Evolutionary conservation across 2,797 vertebrate genomes (phyloP), one percentile per base, ranked within the genome.

Genomic region (Onychomys torridus): DNA sequence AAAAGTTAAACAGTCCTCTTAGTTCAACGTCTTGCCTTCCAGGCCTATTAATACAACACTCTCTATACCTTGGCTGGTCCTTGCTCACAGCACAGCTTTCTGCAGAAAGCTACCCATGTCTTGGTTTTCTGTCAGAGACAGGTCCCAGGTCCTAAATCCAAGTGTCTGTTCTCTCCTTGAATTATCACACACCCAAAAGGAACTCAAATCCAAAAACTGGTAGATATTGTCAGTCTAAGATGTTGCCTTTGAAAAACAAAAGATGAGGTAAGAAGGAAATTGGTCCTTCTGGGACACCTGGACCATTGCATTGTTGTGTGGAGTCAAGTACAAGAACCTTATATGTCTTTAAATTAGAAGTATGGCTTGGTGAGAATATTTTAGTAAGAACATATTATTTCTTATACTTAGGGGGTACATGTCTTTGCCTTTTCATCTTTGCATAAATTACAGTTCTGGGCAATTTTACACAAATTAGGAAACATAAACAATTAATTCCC

Each of bases 201-300:
- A 76, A 49, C 78, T 96, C 94, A 85, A 67, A 96, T 96, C 2
- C 65, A 23, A 46, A 95, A 97, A 59, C 32, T 97, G 34, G 85
- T 23, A 73, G 90, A 81, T 76, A 0, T 0, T 0, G 0, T 91
- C 90, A 27, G 0, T 0, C 0, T 75, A 93, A 13, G 19, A 10
- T 85, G 57, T 82, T 94, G 94, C 67, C 95, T 97, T 97, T 93
- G 93, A 96, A 93, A 89, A 81, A 83, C 89, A 92, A 94, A 69
- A 76, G 27, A 89, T 12, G 29, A 81, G 32, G 13, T 81, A 43
- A 89, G 85, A 97, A 73, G 34, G 93, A 97, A 89, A 57, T 49
- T 55, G 37, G 57, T 81, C 0, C 95, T 86, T 94, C 40, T 76
- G 93, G 55, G 0, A 96, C 69, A 97, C 89, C 93, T 96, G 86